Base-by-base conservation (phyloP, 2,888 invertebrate genomes). In the Epsilonema sp. region DNA sequence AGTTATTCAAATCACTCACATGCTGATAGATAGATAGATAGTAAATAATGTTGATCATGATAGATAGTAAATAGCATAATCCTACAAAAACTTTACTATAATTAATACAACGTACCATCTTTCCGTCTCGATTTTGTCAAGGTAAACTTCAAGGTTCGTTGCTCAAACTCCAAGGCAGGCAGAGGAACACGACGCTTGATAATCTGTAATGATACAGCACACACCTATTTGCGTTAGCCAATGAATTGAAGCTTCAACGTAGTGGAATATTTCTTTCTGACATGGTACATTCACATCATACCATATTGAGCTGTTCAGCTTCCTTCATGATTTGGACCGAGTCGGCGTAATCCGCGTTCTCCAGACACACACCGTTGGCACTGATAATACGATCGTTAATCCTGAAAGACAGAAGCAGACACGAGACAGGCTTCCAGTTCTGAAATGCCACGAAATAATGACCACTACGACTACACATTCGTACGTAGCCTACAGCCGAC, bases 301-400 rank as follows among this genome's bases (percentile, higher is more conserved):
- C 61, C 62, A 63, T 61, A 52, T 65, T 63, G 47, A 63, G 55
- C 40, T 62, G 60, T 31, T 63, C 67, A 45, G 67, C 62, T 50
- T 69, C 68, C 49, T 67, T 68, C 49, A 71, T 64, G 3, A 71
- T 65, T 19, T 64, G 58, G 3, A 72, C 67, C 26, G 70, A 71
- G 16, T 65, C 63, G 22, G 62, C 56, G 53, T 97, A 94, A 67
- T 92, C 92, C 46, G 94, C 92, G 67, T 90, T 89, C 67, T 94
- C 94, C 56, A 97, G 72, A 1, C 86, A 84, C 38, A 89, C 80
- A 20, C 89, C 87, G 69, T 97, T 97, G 22, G 90, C 94, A 47
- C 85, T 84, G 54, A 92, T 79, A 62, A 97, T 90, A 54, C 94
- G 77, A 71, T 97, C 94, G 70, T 94, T 94, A 37, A 92, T 86